Conservation (phyloP, 1,140 invertebrate genomes). For the Zaprionus davidi region DNA sequence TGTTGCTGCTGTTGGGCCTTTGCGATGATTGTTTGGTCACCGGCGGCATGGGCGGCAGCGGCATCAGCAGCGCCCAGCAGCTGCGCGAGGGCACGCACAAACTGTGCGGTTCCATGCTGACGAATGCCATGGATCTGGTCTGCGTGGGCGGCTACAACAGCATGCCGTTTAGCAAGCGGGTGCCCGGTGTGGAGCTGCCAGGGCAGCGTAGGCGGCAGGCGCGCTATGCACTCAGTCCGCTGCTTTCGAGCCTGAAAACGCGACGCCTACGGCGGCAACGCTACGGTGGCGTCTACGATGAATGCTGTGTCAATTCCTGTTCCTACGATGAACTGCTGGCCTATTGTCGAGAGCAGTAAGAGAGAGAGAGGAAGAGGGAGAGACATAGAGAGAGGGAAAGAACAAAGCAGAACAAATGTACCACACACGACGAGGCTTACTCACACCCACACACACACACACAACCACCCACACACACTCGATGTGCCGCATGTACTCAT, state of each 20-base stretch:
- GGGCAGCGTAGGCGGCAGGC: not conserved
- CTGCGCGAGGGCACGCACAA: slow-evolving; percentile 62
- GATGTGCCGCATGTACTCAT: slow-evolving; percentile 7
- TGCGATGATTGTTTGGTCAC: slow-evolving; percentile 6
- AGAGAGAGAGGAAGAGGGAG: not conserved
- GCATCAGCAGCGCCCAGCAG: slow-evolving; percentile 26
- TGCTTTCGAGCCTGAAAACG: slow-evolving; percentile 61
- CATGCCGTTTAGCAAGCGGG: slow-evolving; percentile 18
- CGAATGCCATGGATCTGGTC: slow-evolving; percentile 61
- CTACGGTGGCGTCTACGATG: slow-evolving; percentile 56
- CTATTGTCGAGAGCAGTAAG: slow-evolving; percentile 55
- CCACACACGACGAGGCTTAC: not conserved
- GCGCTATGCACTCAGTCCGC: slow-evolving; percentile 38
- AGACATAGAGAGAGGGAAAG: not conserved
- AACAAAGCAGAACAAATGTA: not conserved
- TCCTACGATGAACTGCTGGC: slow-evolving; percentile 53
- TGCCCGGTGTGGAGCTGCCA: not conserved
- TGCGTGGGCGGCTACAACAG: slow-evolving; percentile 61
- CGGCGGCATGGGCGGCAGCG: not conserved
- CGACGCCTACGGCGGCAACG: slow-evolving; percentile 54
- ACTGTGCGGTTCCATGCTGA: slow-evolving; percentile 58
- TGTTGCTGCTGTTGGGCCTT: slow-evolving; percentile 34
- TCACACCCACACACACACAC: slow-evolving; percentile 9
- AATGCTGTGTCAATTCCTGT: slow-evolving; percentile 66
- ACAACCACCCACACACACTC: slow-evolving; percentile 1